Base-by-base conservation (phyloP, 2,888 invertebrate species). In the Sphecodes monilicornis region DNA sequence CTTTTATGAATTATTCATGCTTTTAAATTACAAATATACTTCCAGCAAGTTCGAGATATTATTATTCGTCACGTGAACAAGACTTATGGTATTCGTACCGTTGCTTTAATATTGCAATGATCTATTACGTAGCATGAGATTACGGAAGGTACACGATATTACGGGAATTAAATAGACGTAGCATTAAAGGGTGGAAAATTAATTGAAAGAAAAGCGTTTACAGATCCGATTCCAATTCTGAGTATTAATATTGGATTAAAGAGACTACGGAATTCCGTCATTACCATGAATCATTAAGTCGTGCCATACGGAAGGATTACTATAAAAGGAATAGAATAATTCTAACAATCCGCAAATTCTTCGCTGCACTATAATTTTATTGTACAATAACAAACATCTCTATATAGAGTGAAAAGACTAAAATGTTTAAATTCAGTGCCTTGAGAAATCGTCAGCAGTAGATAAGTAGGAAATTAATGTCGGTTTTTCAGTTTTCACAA, bases 141-240 rank as follows among this genome's bases (percentile, higher is more conserved):
- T n/a, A 4, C 11, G 13, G 57, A 43, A 41, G 54, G n/a, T 43
- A 43, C 69, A 43, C 16, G 66, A 4, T 72, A 73, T 68, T 54
- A 29, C 41, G n/a, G 60, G 41, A 46, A 66, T 32, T 50, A 69
- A 64, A 13, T 13, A 1, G 18, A 57, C 68, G n/a, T 39, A 18
- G 41, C 26, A 26, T n/a, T 3, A 73, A 54, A 46, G 26, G 3
- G 26, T n/a, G 46, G 36, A 68, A 11, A 29, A 50, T 54, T 26
- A 78, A 79, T 71, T 69, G 32, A 74, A 50, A 43, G 32, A n/a
- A 22, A 46, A 32, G 11, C 18, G 11, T 57, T n/a, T n/a, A 41
- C 39, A 18, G 18, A n/a, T n/a, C 13, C 18, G 8, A 26, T 74
- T 22, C 41, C 29, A 57, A 60, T 74, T 11, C 29, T 18, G 41